Conservation (phyloP, 2,797 vertebrate species). For the Toxotes lorentzi region DNA sequence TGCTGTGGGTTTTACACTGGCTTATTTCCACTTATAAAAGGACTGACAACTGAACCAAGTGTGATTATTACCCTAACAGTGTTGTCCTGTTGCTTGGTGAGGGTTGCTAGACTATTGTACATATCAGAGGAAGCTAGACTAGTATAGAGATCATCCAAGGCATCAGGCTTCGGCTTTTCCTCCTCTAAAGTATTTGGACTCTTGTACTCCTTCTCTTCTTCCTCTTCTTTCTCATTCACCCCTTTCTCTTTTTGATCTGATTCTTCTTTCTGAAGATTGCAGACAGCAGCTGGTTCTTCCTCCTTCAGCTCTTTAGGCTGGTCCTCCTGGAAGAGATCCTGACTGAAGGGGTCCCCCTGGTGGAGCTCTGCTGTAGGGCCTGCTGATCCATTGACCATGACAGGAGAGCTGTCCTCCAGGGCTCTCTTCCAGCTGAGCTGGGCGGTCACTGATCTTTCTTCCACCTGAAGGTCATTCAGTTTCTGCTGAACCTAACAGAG, state of each 20-base stretch:
- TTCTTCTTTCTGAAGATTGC: conserved; percentile 57
- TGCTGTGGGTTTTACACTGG: neutral
- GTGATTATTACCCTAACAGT: conserved; percentile 53
- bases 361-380: conserved; percentile 64
- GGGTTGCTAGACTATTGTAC: conserved; percentile 58
- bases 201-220: conserved; percentile 83
- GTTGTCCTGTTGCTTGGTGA: conserved; percentile 69
- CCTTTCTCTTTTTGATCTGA: conserved; percentile 61
- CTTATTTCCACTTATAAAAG: neutral
- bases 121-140: conserved; percentile 71
- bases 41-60: neutral
- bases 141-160: conserved; percentile 80
- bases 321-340: conserved; percentile 73
- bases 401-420: conserved; percentile 86
- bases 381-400: conserved; percentile 91
- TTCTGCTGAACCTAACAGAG: conserved; percentile 89
- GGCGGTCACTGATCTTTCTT: conserved; percentile 87
- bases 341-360: conserved; percentile 66
- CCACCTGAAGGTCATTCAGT: conserved; percentile 89
- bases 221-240: conserved; percentile 54
- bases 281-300: conserved; percentile 51
- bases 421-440: conserved; percentile 91
- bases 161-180: conserved; percentile 79
- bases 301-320: conserved; percentile 73
- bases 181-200: conserved; percentile 83